Evolutionary conservation across 53 echinoderm and acorn worm genomes (phyloP).

Genomic region (Temnopleurus reevesii): DNA sequence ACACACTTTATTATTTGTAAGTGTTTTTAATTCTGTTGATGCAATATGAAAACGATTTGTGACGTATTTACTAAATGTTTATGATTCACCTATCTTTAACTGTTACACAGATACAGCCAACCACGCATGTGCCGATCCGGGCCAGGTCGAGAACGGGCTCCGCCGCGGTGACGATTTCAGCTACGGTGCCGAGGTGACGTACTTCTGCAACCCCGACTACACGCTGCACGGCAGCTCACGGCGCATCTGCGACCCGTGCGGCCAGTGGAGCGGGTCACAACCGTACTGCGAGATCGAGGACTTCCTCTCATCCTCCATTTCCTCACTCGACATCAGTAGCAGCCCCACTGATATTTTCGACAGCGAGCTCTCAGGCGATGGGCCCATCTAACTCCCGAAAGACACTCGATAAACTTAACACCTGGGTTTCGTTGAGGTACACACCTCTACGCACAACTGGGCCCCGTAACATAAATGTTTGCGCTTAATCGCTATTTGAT

Average conservation of each 20-base stretch:
- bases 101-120: conserved; percentile 25
- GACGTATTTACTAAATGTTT: too few species aligned
- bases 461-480: too few species aligned
- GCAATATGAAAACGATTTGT: too few species aligned
- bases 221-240: conserved; percentile 67
- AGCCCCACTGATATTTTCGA: neutral
- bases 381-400: neutral
- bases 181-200: conserved; percentile 74
- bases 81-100: neutral
- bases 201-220: conserved; percentile 79
- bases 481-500: too few species aligned
- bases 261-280: conserved; percentile 82
- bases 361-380: neutral
- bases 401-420: too few species aligned
- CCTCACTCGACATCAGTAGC: conserved; percentile 2
- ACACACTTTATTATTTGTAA: too few species aligned
- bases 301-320: conserved; percentile 53
- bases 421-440: too few species aligned
- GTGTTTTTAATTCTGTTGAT: too few species aligned
- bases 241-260: conserved; percentile 79
- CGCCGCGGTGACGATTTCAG: conserved; percentile 67
- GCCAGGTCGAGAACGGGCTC: conserved; percentile 70
- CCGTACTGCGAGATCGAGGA: conserved; percentile 65
- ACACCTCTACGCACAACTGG: too few species aligned
- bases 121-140: conserved; percentile 71